phyloP scores from a whole-genome alignment of 1,140 invertebrate genomes.

The Zaprionus capensis region DNA sequence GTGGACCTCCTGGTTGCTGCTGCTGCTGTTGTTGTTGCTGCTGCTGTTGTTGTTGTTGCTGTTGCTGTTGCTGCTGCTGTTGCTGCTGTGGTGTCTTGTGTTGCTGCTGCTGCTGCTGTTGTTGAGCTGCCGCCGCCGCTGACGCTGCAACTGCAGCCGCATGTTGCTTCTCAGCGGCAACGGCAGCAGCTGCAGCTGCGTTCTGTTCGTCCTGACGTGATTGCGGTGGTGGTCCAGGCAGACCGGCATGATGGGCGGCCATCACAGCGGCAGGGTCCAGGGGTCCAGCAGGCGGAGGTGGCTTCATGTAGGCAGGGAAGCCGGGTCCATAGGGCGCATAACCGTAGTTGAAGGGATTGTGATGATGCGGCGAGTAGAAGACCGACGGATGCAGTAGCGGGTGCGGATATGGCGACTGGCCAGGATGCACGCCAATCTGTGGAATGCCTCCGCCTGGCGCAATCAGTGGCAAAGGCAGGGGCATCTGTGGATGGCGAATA shows the following conservation, averaged over 20 bases:
- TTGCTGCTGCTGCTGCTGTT: slow-evolving; percentile 31
- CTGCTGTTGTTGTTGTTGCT: slow-evolving; percentile 42
- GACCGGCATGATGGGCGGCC: slow-evolving; percentile 75
- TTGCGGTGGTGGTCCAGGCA: slow-evolving; percentile 66
- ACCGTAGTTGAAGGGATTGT: slow-evolving; percentile 83
- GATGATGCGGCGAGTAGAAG: slow-evolving; percentile 82
- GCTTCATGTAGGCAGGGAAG: slow-evolving; percentile 82
- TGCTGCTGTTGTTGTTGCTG: slow-evolving; percentile 60
- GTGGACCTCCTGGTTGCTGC: slow-evolving; percentile 55
- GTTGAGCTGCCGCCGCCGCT: slow-evolving; percentile 43
- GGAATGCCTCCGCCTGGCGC: slow-evolving; percentile 77
- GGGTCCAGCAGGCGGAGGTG: slow-evolving; percentile 72
- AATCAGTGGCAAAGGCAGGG: slow-evolving; percentile 78
- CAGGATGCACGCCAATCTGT: slow-evolving; percentile 82
- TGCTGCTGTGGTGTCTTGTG: slow-evolving; percentile 46
- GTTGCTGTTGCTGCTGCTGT: slow-evolving; percentile 53
- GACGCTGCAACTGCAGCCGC: slow-evolving; percentile 65
- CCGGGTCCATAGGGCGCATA: slow-evolving; percentile 83
- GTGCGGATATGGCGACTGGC: slow-evolving; percentile 83
- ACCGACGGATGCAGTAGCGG: slow-evolving; percentile 83
- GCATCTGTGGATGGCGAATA: slow-evolving; percentile 84
- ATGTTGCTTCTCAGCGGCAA: slow-evolving; percentile 70
- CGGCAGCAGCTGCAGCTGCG: slow-evolving; percentile 57
- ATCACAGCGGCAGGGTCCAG: slow-evolving; percentile 78
- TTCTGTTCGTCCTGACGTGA: slow-evolving; percentile 69